These are phyloP conservation scores for Oithona nana DNA, from an alignment of 2,888 invertebrate genomes.

Conservation along the genomic window DNA sequence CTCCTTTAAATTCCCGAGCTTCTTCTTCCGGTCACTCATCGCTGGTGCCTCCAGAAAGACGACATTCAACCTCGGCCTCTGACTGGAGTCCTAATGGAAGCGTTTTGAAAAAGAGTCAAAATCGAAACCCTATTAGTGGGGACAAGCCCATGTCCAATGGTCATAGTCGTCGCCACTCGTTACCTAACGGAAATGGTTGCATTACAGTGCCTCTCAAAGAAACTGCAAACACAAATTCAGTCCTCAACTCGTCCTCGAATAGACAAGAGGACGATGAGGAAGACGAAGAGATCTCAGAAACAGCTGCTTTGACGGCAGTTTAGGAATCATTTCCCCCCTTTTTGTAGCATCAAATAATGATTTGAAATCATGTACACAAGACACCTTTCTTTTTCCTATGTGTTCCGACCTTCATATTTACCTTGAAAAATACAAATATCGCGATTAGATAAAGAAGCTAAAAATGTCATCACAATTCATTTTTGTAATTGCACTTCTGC, in stretches of 20 bases:
- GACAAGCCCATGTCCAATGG: neutral
- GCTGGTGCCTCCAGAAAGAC: neutral
- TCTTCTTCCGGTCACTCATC: neutral
- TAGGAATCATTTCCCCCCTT: too few species aligned
- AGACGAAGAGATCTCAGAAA: neutral
- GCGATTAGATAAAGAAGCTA: too few species aligned
- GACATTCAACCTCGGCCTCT: conserved; percentile 2
- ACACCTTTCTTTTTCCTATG: too few species aligned
- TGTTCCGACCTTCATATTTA: too few species aligned
- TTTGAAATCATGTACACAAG: too few species aligned
- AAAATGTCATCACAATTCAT: too few species aligned
- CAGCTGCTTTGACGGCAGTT: neutral
- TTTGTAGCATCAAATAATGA: too few species aligned
- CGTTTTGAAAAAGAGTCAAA: neutral
- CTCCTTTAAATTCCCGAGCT: neutral
- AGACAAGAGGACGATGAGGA: neutral
- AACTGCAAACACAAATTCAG: neutral
- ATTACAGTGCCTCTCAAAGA: neutral
- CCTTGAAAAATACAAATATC: too few species aligned
- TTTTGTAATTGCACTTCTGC: too few species aligned
- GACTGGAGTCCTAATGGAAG: neutral
- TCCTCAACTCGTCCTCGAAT: neutral
- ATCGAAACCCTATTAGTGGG: neutral
- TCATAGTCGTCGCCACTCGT: neutral
- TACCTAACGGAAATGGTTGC: neutral